Evolutionary conservation across 2,113 vertebrate species (phyloP), one percentile per base, ranked within the genome.

Genomic region (Rhadina sibilatrix): DNA sequence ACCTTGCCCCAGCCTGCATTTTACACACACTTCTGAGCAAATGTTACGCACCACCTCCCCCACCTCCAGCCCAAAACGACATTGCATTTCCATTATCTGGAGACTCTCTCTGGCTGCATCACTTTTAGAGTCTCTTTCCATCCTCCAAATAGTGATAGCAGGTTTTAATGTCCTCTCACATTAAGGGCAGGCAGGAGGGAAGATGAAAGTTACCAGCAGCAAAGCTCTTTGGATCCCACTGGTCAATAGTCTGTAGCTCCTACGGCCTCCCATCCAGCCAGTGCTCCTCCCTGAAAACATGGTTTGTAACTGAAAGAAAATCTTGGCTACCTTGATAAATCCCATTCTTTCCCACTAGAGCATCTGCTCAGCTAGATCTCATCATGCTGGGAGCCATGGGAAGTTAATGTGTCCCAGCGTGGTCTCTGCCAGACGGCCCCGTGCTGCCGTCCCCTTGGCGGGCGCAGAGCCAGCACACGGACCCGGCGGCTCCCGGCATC

Each of bases 371-470:
- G 79, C 64, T 31, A 31, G 15, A 40, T 54, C 46, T 90, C 37
- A 11, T 83, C 31, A 3, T 31, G 44, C 77, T 57, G 42, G 81
- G 77, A 86, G 57, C 79, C 80, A 59, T 0, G 0, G 33, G 75
- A n/a, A 49, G 28, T n/a, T 46, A 24, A 1, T 3, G 21, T n/a
- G 44, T 71, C 80, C 44, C 69, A 27, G 74, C 2, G 0, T 6
- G 56, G 77, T 16, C 44, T 53, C 47, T 92, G 66, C 83, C 61
- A 53, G 35, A 13, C 1, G 0, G 52, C 60, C 52, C 78, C 8
- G 2, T 4, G 5, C 5, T 6, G 18, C 70, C 1, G 0, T 53
- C 12, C 35, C 71, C 35, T 46, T 0, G 0, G 28, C 1, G 4
- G 54, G 60, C 2, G 0, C 35, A 19, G 69, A 66, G 87, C 31